phyloP scores from a whole-genome alignment of 64 coral and sea anemone species.

The Montipora sp. region DNA sequence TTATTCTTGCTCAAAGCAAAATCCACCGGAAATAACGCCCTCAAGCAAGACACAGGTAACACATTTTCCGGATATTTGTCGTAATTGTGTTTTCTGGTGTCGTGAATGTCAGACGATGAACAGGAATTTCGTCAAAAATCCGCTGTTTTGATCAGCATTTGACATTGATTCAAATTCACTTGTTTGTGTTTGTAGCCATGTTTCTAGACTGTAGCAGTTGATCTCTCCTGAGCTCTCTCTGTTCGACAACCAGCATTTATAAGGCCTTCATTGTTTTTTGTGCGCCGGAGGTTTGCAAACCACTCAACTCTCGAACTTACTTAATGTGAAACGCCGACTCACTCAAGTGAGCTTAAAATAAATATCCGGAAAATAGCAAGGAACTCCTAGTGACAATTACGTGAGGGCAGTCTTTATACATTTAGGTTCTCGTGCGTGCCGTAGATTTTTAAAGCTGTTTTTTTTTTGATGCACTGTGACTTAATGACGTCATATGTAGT shows the following conservation, averaged over 20 bases:
- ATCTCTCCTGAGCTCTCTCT: no score
- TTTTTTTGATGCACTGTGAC: neutral
- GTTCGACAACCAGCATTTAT: no score
- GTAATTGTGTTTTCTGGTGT: neutral
- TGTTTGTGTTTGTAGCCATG: no score
- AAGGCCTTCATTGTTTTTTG: no score
- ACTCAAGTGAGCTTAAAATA: neutral
- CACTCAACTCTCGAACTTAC: no score
- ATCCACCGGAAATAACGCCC: neutral
- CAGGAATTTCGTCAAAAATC: neutral
- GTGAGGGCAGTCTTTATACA: neutral
- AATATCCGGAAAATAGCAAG: neutral
- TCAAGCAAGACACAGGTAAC: neutral
- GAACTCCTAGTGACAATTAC: neutral
- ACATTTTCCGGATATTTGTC: conserved; percentile 3
- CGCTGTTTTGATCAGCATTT: neutral
- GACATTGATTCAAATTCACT: neutral
- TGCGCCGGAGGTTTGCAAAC: no score
- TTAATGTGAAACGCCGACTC: neutral
- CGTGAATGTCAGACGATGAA: neutral
- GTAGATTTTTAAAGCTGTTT: neutral
- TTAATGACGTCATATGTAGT: neutral
- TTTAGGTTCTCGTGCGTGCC: neutral
- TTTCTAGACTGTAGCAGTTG: no score
- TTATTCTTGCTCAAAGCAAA: neutral